These are phyloP conservation scores for Mythimna vitellina DNA, from an alignment of 2,888 invertebrate species.

Conservation along the genomic window DNA sequence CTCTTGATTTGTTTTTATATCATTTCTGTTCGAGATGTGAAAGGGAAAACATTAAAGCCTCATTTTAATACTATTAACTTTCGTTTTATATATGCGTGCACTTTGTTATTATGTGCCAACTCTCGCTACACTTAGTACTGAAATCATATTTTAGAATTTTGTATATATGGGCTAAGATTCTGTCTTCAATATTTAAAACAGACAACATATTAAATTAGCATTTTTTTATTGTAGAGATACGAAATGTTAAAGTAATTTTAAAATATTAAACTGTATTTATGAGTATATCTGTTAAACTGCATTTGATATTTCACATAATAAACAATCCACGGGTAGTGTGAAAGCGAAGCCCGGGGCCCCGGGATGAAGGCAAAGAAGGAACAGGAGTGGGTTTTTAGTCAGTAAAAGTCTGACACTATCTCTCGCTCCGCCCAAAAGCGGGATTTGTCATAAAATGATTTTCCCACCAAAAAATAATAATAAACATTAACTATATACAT, in stretches of 20 bases:
- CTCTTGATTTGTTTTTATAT: conserved; percentile 35
- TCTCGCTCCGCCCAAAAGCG: no score
- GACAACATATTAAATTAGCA: neutral
- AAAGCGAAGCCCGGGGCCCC: no score
- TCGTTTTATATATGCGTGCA: conserved; percentile 55
- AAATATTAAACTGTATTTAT: neutral
- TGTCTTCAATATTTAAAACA: neutral
- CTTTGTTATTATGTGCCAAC: conserved; percentile 31
- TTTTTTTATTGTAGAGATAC: neutral
- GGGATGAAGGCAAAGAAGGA: no score
- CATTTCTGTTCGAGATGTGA: conserved; percentile 48
- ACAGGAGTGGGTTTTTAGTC: no score
- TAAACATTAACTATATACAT: neutral
- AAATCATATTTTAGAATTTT: conserved; percentile 1
- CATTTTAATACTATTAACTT: conserved; percentile 53
- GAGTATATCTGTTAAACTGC: no score
- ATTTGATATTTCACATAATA: no score
- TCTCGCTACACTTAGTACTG: conserved; percentile 34
- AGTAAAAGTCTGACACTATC: no score
- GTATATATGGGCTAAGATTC: neutral
- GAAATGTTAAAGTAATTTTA: neutral
- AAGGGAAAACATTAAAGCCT: conserved; percentile 57
- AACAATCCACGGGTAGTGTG: no score
- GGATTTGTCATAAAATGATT: no score
- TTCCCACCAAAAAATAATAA: no score